Evolutionary conservation across 1,140 invertebrate genomes (phyloP), one percentile per base, ranked within the genome.

Genomic region (Anthonomus grandis): DNA sequence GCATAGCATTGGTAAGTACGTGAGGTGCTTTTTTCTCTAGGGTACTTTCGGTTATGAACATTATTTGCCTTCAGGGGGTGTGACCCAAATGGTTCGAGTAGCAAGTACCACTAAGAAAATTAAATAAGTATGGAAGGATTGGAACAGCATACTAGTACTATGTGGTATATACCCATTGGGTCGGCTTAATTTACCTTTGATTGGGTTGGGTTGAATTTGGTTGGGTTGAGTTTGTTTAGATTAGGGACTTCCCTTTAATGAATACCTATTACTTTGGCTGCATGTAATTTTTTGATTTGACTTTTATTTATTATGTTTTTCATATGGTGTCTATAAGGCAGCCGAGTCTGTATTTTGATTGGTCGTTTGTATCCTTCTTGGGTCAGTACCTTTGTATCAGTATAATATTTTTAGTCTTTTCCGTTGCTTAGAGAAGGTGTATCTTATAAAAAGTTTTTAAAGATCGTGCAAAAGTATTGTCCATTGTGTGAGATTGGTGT

Each of bases 231-330:
- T n/a, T n/a, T n/a, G n/a, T n/a, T n/a, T n/a, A n/a, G n/a, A n/a
- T n/a, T n/a, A n/a, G n/a, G n/a, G 62, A 66, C 44, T 59, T 47
- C 2, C 51, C 50, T 15, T 50, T 45, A 17, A 55, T 50, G 19
- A 65, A 67, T 6, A 61, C 60, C 38, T 55, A 60, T 31, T 67
- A 57, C 1, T 34, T 59, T 3, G 57, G 46, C 5, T 41, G 24
- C 17, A 63, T 38, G 9, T 27, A 46, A 25, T 53, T 58, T 25
- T 23, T 52, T 21, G 49, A 21, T 34, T 64, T 48, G 8, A 55
- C 3, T 25, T 51, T 27, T 13, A 18, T 50, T 27, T 68, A 65
- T 2, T 59, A 34, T 0, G 64, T 24, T 47, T 69, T 64, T 2
- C 51, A 47, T 0, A 60, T 10, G 4, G 23, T 31, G 41, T 66